These are phyloP conservation scores for Cyprinus carpio DNA, from an alignment of 2,113 vertebrate genomes.

Conservation along the genomic window DNA sequence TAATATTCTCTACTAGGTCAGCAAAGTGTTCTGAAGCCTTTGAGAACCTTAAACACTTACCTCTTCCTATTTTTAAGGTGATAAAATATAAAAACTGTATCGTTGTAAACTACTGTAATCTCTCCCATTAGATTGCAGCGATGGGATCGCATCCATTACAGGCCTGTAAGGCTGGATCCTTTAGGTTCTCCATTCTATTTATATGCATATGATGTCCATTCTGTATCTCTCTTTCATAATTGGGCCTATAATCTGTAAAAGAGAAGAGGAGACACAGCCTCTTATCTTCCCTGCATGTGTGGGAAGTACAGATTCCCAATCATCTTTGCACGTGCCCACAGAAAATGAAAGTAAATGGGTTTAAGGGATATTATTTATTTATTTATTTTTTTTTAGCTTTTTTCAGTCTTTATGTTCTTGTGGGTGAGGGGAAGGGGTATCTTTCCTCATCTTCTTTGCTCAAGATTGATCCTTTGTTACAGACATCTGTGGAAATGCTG, in stretches of 20 bases:
- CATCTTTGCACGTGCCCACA: conserved; percentile 13
- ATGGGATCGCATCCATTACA: conserved; percentile 74
- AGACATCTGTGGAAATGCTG: conserved; percentile 52
- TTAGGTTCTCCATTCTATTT: conserved; percentile 79
- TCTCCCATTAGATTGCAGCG: conserved; percentile 60
- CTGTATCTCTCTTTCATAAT: conserved; percentile 76
- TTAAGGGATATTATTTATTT: conserved; percentile 49
- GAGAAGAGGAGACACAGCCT: conserved; percentile 63
- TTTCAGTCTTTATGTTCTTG: background rate
- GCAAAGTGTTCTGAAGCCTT: background rate
- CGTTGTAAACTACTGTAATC: no score
- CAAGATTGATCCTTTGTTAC: conserved; percentile 58
- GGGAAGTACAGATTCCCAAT: conserved; percentile 31
- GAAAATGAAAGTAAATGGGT: conserved; percentile 51
- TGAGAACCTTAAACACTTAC: background rate
- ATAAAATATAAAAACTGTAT: no score
- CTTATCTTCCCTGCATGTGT: conserved; percentile 55
- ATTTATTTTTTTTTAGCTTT: no score
- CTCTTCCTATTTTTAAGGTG: no score
- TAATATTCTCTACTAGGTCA: background rate
- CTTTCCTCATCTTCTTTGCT: conserved; percentile 5
- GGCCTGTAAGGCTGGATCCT: conserved; percentile 68
- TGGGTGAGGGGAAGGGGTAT: no score
- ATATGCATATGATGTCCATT: conserved; percentile 81
- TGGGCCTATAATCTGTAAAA: conserved; percentile 75